Conservation (phyloP, 2,113 vertebrate genomes). For the Sylvietta virens region DNA sequence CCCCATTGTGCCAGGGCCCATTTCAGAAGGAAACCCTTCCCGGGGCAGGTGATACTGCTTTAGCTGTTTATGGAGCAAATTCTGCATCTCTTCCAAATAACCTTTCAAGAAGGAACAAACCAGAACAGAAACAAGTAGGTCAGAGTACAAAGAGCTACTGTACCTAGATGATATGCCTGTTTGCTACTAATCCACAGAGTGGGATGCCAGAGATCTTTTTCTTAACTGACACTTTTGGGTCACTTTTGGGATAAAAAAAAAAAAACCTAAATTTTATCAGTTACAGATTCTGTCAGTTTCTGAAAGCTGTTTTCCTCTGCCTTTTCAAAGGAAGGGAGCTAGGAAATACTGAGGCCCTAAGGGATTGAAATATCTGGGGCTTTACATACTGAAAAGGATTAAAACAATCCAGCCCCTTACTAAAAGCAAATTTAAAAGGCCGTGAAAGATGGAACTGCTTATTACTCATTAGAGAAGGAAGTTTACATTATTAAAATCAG, state of each 20-base stretch:
- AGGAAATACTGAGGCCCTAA: slow-evolving; percentile 12
- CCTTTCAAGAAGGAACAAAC: slow-evolving; percentile 31
- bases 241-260: slow-evolving; percentile 19
- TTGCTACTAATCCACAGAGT: slow-evolving; percentile 49
- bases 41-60: background rate
- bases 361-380: slow-evolving; percentile 64
- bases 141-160: slow-evolving; percentile 63
- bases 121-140: slow-evolving; percentile 64
- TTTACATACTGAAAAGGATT: slow-evolving; percentile 70
- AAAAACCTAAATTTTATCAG: slow-evolving; percentile 30
- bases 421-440: slow-evolving; percentile 62
- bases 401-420: slow-evolving; percentile 59
- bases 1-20: background rate
- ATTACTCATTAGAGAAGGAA: slow-evolving; percentile 52
- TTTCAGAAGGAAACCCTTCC: background rate
- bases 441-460: slow-evolving; percentile 51
- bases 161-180: slow-evolving; percentile 57
- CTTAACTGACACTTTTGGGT: slow-evolving; percentile 65
- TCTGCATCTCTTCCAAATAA: slow-evolving; percentile 37
- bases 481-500: slow-evolving; percentile 59
- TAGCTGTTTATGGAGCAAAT: background rate
- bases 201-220: slow-evolving; percentile 50
- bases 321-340: slow-evolving; percentile 31
- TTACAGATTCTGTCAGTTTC: slow-evolving; percentile 8
- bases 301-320: slow-evolving; percentile 42